phyloP scores from a whole-genome alignment of 2,113 vertebrate genomes.

The Etheostoma cragini region DNA sequence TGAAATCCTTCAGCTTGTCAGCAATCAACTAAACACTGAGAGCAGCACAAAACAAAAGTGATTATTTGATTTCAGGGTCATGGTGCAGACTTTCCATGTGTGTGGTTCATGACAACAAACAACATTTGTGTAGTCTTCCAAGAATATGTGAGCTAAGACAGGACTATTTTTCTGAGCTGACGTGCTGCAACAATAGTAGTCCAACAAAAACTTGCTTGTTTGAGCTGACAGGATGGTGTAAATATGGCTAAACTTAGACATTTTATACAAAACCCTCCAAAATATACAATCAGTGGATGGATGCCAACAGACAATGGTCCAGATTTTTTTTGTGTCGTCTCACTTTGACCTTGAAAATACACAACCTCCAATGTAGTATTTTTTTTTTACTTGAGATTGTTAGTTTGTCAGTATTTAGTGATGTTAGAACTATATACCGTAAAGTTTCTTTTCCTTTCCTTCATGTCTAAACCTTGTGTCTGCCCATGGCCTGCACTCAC shows the following conservation, averaged over 20 bases:
- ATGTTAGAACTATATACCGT: constrained; percentile 43
- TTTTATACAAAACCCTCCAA: constrained; percentile 36
- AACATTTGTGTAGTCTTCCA: constrained; percentile 43
- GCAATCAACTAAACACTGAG: constrained; percentile 53
- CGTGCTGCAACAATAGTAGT: constrained; percentile 45
- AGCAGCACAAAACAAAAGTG: constrained; percentile 38
- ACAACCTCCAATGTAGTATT: constrained; percentile 20
- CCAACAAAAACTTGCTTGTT: constrained; percentile 72
- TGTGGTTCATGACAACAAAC: constrained; percentile 68
- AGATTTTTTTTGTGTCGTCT: constrained; percentile 41
- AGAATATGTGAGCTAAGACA: constrained; percentile 60
- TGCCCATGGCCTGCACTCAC: constrained; percentile 39
- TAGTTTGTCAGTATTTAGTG: constrained; percentile 24
- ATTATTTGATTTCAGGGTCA: constrained; percentile 48
- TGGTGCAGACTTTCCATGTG: constrained; percentile 45
- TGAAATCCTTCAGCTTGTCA: constrained; percentile 64
- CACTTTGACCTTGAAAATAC: constrained; percentile 38
- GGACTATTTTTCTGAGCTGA: constrained; percentile 66
- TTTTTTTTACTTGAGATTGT: constrained; percentile 12
- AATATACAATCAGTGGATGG: constrained; percentile 42
- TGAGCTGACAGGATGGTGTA: constrained; percentile 48
- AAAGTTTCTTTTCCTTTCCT: constrained; percentile 16
- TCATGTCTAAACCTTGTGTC: constrained; percentile 35
- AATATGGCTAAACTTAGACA: constrained; percentile 56
- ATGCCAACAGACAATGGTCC: constrained; percentile 24